phyloP scores from a whole-genome alignment of 2,113 vertebrate species.

The Chamaetylas fuelleborni region DNA sequence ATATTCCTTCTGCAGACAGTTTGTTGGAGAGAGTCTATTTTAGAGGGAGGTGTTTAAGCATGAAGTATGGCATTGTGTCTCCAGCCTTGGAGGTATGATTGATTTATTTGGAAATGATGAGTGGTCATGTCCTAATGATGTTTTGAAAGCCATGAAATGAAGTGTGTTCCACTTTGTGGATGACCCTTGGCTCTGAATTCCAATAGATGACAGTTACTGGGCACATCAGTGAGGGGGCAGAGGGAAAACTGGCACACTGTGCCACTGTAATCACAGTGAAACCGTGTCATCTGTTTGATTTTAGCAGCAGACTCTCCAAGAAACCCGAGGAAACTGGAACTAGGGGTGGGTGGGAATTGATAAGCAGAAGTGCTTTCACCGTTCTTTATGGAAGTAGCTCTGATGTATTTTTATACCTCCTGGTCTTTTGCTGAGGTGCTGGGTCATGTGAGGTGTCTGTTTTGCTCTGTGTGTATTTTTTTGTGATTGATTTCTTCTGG shows the following conservation, averaged over 20 bases:
- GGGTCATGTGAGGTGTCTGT: not conserved
- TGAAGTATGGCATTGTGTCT: not conserved
- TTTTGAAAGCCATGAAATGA: not conserved
- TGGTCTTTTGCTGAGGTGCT: not conserved
- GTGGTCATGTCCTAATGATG: not conserved
- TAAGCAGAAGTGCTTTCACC: not conserved
- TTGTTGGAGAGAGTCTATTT: not conserved
- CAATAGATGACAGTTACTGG: not conserved
- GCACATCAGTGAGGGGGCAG: not conserved
- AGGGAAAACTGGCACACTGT: not conserved
- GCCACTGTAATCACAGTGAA: not conserved
- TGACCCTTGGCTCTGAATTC: conserved; percentile 6
- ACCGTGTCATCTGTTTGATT: not conserved
- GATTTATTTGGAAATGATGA: not conserved
- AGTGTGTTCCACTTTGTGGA: not conserved
- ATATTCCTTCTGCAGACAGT: not conserved
- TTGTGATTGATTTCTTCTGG: conserved; percentile 17
- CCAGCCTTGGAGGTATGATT: not conserved
- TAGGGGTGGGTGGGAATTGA: not conserved
- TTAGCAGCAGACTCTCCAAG: not conserved
- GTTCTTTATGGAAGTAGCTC: conserved; percentile 6
- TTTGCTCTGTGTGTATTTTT: not conserved
- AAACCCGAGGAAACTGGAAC: not conserved
- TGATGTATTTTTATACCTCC: conserved; percentile 29
- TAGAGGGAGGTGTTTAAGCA: not conserved